These are phyloP conservation scores for Megaceryle torquata DNA, from an alignment of 2,113 vertebrate genomes.

Conservation along the genomic window DNA sequence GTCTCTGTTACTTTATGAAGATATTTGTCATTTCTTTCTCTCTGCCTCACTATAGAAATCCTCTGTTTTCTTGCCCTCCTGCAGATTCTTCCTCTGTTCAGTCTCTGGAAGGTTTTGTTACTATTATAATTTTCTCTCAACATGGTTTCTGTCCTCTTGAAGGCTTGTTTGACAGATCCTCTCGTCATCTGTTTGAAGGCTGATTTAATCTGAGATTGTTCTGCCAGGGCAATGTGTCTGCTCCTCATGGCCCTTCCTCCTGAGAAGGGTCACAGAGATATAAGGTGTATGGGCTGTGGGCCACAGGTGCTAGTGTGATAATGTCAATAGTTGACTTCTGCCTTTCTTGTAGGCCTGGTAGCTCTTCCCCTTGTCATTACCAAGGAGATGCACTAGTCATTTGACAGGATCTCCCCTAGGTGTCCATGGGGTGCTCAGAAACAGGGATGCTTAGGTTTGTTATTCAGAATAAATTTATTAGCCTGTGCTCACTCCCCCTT, in stretches of 20 bases:
- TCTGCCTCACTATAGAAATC: background rate
- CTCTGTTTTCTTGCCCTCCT: background rate
- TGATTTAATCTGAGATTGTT: background rate
- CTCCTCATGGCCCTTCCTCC: background rate
- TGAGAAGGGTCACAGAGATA: background rate
- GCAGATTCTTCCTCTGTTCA: constrained; percentile 28
- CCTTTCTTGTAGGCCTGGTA: background rate
- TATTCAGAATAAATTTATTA: background rate
- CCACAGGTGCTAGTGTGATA: background rate
- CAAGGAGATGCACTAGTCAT: fast-evolving
- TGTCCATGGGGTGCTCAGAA: background rate
- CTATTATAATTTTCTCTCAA: constrained; percentile 24
- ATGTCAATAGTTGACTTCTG: background rate
- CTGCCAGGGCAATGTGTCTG: background rate
- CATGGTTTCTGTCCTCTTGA: constrained; percentile 23
- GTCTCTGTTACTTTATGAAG: background rate
- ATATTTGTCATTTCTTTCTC: background rate
- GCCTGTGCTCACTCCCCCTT: background rate
- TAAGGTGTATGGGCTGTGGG: background rate
- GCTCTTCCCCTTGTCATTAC: background rate
- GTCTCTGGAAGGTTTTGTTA: constrained; percentile 10
- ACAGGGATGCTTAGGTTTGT: background rate
- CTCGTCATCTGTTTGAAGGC: constrained; percentile 14
- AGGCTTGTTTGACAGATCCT: constrained; percentile 42
- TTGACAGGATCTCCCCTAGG: background rate